phyloP scores from a whole-genome alignment of 1,140 invertebrate species.

The Lanistes nyassanus region DNA sequence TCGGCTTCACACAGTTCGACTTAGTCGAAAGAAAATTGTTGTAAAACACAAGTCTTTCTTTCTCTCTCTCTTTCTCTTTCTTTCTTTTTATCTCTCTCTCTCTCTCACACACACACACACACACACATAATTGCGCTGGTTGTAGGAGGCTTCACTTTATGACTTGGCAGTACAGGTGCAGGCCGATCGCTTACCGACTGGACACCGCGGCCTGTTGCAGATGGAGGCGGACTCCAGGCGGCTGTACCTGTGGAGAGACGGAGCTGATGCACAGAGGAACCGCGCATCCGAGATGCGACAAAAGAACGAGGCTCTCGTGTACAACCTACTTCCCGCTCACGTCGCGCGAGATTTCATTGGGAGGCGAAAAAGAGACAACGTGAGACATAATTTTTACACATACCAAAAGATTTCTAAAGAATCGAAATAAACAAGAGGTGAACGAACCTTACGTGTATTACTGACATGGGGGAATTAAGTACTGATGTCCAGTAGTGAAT shows the following conservation, averaged over 20 bases:
- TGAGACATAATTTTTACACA: constrained; percentile 35
- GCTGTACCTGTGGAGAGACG: constrained; percentile 85
- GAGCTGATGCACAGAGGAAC: constrained; percentile 83
- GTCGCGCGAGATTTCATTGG: constrained; percentile 91
- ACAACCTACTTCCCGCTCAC: constrained; percentile 90
- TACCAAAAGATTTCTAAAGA: too few relatives aligned
- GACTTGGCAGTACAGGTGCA: too few relatives aligned
- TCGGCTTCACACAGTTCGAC: too few relatives aligned
- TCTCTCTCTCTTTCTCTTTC: not conserved
- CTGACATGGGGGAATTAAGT: too few relatives aligned
- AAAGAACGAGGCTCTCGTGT: constrained; percentile 88
- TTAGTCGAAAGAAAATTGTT: too few relatives aligned
- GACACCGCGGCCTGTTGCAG: constrained; percentile 69
- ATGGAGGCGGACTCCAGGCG: constrained; percentile 87
- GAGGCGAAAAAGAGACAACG: constrained; percentile 55
- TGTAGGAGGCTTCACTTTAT: too few relatives aligned
- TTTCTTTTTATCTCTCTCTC: not conserved
- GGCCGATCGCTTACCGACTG: too few relatives aligned
- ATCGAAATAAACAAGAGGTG: too few relatives aligned
- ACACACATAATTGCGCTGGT: not conserved
- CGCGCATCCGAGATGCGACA: constrained; percentile 83
- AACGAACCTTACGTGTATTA: too few relatives aligned
- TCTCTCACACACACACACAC: not conserved
- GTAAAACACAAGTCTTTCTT: too few relatives aligned
- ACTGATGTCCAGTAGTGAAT: too few relatives aligned